Conservation (phyloP, 2,113 vertebrate species). For the Corythornis vintsioides region DNA sequence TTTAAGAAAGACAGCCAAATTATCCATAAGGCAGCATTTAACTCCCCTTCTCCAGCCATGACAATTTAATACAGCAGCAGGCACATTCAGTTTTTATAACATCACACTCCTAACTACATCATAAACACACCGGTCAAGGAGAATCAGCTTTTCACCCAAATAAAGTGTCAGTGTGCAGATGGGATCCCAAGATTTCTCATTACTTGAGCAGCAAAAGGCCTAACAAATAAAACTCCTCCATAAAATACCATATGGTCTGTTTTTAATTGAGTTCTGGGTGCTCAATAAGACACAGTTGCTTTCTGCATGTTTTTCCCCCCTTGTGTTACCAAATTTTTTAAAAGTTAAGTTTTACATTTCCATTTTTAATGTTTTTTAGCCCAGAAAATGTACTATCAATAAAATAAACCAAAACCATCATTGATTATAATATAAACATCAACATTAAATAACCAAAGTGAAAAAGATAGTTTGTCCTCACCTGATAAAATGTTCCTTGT, state of each 20-base stretch:
- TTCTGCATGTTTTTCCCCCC: neutral
- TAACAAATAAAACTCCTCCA: neutral
- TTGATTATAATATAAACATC: neutral
- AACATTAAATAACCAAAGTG: neutral
- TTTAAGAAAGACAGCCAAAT: neutral
- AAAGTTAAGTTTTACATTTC: neutral
- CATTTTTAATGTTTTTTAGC: neutral
- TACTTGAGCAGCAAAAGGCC: neutral
- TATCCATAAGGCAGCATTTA: neutral
- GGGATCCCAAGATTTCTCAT: neutral
- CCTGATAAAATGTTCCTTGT: slow-evolving; percentile 81
- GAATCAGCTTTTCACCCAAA: neutral
- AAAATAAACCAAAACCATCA: neutral
- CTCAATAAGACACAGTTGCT: neutral
- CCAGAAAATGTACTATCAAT: neutral
- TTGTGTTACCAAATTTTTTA: neutral
- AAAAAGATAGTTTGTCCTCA: slow-evolving; percentile 60
- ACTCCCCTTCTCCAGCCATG: neutral
- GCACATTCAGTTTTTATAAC: neutral
- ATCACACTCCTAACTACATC: neutral
- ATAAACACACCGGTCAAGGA: neutral
- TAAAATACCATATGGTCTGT: neutral
- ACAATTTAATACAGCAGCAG: neutral
- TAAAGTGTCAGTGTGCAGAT: neutral
- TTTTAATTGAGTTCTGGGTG: neutral